phyloP scores from a whole-genome alignment of 2,113 vertebrate species.

The Catharus fuscescens region DNA sequence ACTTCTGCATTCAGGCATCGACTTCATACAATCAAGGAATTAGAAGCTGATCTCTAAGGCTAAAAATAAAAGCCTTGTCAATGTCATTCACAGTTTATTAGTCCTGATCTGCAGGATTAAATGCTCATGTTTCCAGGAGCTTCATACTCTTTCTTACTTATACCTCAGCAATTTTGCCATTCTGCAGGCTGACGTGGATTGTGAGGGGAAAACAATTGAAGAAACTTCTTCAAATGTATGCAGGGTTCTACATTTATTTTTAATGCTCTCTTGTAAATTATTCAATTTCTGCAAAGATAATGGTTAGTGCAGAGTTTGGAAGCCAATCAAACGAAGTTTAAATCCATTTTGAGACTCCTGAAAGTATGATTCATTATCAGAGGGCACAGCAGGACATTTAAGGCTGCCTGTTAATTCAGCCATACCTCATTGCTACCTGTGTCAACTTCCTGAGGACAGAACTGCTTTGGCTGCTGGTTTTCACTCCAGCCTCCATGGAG shows the following conservation, averaged over 20 bases:
- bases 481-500: not conserved
- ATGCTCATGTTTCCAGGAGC: conserved; percentile 46
- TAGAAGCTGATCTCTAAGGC: conserved; percentile 50
- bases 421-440: conserved; percentile 20
- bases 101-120: conserved; percentile 56
- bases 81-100: conserved; percentile 68
- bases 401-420: not conserved
- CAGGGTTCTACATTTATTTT: conserved; percentile 64
- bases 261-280: conserved; percentile 72
- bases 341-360: conserved; percentile 61
- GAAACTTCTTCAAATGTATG: conserved; percentile 54
- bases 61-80: conserved; percentile 67
- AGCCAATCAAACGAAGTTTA: conserved; percentile 62
- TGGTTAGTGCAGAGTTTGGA: conserved; percentile 62
- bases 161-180: conserved; percentile 17
- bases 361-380: conserved; percentile 57
- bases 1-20: conserved; percentile 40
- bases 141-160: conserved; percentile 34
- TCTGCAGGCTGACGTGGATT: not conserved
- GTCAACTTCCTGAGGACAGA: not conserved
- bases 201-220: conserved; percentile 54
- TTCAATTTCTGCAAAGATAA: conserved; percentile 73
- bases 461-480: not conserved
- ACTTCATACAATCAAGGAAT: conserved; percentile 58
- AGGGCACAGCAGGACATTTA: conserved; percentile 27